These are phyloP conservation scores for Strix occidentalis DNA, from an alignment of 2,797 vertebrate species.

Conservation along the genomic window DNA sequence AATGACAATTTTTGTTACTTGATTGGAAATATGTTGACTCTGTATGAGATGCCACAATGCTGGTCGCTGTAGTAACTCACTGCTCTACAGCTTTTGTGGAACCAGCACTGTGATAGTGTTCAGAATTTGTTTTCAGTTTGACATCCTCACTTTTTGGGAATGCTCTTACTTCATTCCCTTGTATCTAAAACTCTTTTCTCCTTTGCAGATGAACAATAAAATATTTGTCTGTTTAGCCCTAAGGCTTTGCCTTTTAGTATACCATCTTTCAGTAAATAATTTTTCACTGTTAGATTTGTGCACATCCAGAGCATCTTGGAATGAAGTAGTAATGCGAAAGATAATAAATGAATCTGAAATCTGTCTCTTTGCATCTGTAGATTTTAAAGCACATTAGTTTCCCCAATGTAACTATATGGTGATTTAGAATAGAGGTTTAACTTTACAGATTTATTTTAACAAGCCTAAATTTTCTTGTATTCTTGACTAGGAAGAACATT, in stretches of 20 bases:
- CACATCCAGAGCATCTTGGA: neutral
- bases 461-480: neutral
- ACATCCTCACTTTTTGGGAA: neutral
- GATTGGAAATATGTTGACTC: neutral
- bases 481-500: neutral
- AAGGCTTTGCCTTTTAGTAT: neutral
- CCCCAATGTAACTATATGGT: neutral
- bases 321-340: neutral
- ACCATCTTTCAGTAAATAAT: neutral
- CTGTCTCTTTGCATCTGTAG: neutral
- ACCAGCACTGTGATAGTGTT: neutral
- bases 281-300: neutral
- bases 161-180: neutral
- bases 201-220: neutral
- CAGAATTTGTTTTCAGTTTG: neutral
- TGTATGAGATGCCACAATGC: neutral
- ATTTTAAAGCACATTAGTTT: neutral
- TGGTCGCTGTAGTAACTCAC: neutral
- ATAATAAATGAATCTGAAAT: neutral
- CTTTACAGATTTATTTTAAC: neutral
- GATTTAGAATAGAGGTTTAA: neutral
- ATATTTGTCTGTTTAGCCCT: neutral
- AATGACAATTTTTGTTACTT: neutral
- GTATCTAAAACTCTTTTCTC: neutral
- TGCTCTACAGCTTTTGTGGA: neutral